phyloP scores from a whole-genome alignment of 2,888 invertebrate species.

The Choreutis nemorana region DNA sequence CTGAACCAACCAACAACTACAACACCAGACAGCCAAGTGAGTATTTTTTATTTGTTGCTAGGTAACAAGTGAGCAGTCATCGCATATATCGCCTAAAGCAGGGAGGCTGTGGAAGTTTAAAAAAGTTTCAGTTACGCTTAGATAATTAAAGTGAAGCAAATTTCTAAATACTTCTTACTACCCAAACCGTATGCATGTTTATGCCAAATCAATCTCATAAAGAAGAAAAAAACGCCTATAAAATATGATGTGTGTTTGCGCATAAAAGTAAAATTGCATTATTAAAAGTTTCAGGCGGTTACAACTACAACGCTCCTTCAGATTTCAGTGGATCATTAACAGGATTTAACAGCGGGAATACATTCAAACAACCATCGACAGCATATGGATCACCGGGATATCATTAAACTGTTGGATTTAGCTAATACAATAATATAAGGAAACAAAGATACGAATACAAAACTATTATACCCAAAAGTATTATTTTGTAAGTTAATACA shows the following conservation, averaged over 20 bases:
- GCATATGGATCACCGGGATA: constrained; percentile 46
- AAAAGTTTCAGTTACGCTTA: too few species aligned
- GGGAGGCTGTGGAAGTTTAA: too few species aligned
- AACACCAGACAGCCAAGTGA: too few species aligned
- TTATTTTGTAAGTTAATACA: constrained; percentile 4
- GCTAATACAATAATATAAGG: background rate
- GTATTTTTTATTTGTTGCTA: too few species aligned
- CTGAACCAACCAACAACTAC: constrained; percentile 53
- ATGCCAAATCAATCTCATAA: background rate
- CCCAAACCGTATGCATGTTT: constrained; percentile 6
- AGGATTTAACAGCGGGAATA: constrained; percentile 35
- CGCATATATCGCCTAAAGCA: too few species aligned
- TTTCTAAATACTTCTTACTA: too few species aligned
- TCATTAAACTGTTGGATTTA: constrained; percentile 23
- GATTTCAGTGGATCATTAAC: constrained; percentile 48
- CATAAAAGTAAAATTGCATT: background rate
- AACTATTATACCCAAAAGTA: constrained; percentile 8
- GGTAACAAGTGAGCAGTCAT: too few species aligned
- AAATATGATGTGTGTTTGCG: background rate
- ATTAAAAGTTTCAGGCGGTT: constrained; percentile 23
- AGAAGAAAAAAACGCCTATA: background rate
- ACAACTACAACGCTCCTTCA: constrained; percentile 39
- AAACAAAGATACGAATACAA: background rate
- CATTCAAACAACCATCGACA: constrained; percentile 22
- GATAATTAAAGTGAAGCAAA: too few species aligned